Conservation (phyloP, 2,113 vertebrate species). For the Nothoprocta perdicaria region DNA sequence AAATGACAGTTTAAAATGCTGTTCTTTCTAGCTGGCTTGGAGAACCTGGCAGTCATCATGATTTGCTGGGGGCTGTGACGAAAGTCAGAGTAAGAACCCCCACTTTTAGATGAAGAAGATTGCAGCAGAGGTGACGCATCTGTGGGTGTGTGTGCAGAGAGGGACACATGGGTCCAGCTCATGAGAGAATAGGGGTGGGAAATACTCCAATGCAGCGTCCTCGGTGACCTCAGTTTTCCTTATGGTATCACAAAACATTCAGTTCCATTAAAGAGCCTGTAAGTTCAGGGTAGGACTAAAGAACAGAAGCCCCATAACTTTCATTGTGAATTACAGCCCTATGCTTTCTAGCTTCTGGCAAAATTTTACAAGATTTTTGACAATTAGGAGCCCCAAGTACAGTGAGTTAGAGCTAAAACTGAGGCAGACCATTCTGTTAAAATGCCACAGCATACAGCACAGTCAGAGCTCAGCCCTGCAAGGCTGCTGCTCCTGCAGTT, state of each 20-base stretch:
- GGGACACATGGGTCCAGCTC: neutral
- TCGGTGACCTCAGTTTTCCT: neutral
- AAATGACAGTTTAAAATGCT: neutral
- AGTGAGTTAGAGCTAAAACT: neutral
- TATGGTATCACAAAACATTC: neutral
- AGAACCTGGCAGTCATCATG: neutral
- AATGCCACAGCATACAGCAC: too few relatives aligned
- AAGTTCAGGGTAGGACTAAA: neutral
- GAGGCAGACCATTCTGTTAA: neutral
- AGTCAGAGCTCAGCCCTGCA: too few relatives aligned
- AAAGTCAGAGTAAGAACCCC: neutral
- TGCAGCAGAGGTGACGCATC: neutral
- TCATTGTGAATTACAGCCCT: neutral
- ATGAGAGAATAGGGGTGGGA: accelerated
- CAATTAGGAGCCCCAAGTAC: neutral
- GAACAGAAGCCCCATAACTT: neutral
- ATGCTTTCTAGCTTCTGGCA: neutral
- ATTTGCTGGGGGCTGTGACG: neutral
- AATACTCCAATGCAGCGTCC: neutral
- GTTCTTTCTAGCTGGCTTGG: neutral
- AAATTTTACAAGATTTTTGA: neutral
- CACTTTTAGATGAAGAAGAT: neutral
- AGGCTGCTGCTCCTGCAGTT: too few relatives aligned
- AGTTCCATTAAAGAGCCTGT: neutral
- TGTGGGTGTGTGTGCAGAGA: neutral